Evolutionary conservation across 2,113 vertebrate species (phyloP), one percentile per base, ranked within the genome.

Genomic region (Zapus hudsonius): DNA sequence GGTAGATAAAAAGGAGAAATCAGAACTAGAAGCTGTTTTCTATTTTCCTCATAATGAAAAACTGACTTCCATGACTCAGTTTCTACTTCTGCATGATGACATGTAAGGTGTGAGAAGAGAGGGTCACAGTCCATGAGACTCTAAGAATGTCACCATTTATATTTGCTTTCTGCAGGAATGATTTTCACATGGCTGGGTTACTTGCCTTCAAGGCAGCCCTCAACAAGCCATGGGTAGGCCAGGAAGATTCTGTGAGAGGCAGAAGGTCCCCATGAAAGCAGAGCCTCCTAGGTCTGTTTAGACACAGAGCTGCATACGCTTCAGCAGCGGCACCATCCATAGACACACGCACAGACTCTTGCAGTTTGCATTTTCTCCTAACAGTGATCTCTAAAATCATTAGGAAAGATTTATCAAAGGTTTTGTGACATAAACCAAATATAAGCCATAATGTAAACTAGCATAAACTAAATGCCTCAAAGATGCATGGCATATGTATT

Each of bases 241-340:
- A 64, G 22, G 22, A 78, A 16, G 36, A 87, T 82, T 93, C 70
- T 64, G 88, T 36, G 66, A 87, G 84, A 40, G 19, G 57, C 89
- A 93, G 75, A 90, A 87, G 36, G 40, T 73, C 47, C 36, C 84
- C 47, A 55, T 73, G 87, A 85, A 92, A 90, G 57, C 74, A 57
- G 44, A 84, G 69, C 47, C 69, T 89, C 17, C 66, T 57, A n/a
- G 73, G 59, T 40, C 47, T 64, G 57, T 70, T 57, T 81, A 10
- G 52, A 25, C 27, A 82, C 61, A n/a, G 8, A 20, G 7, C 31
- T 81, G 64, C 80, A 84, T 82, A 84, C 25, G 10, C 0, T 83
- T 83, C 25, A 27, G 31, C 87, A 72, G 76, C 19, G 38, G 11
- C 47, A 27, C 27, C 67, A 87, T 85, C 47, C 40, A 85, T 27